A percentile compares a stretch with the other conserved stretches of the same genome.
Conservation (phyloP, 2,797 vertebrate species). For the Sparus aurata region DNA sequence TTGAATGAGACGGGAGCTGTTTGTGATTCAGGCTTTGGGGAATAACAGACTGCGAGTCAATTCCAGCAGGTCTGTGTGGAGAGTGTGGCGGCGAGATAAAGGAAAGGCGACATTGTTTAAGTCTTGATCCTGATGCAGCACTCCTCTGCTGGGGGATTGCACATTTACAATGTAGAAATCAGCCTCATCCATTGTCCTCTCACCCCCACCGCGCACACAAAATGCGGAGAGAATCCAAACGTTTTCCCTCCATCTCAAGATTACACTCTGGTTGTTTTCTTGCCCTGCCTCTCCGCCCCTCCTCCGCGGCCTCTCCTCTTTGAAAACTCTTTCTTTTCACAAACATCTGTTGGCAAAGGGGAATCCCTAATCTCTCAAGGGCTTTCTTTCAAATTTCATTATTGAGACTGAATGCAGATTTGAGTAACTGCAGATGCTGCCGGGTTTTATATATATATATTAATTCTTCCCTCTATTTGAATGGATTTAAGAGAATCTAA, state of each 20-base stretch:
- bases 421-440: constrained; percentile 71
- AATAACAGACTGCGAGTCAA: constrained; percentile 65
- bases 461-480: constrained; percentile 52
- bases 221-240: constrained; percentile 66
- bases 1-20: constrained; percentile 70
- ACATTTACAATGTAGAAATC: constrained; percentile 79
- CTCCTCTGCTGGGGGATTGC: constrained; percentile 68
- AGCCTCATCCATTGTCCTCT: constrained; percentile 68
- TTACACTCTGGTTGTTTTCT: constrained; percentile 74
- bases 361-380: constrained; percentile 81
- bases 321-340: constrained; percentile 78
- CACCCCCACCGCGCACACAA: constrained; percentile 29
- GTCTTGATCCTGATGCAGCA: constrained; percentile 79
- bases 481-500: constrained; percentile 57
- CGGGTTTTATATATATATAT: constrained; percentile 28
- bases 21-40: constrained; percentile 71
- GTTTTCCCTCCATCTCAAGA: constrained; percentile 77
- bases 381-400: constrained; percentile 82
- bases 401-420: constrained; percentile 77
- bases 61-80: constrained; percentile 71
- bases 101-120: constrained; percentile 78
- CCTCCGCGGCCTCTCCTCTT: constrained; percentile 45
- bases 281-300: constrained; percentile 53
- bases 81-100: constrained; percentile 83
- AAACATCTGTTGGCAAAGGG: constrained; percentile 82